Evolutionary conservation across 2,888 invertebrate genomes (phyloP).

Genomic region (Salpingus planirostris): DNA sequence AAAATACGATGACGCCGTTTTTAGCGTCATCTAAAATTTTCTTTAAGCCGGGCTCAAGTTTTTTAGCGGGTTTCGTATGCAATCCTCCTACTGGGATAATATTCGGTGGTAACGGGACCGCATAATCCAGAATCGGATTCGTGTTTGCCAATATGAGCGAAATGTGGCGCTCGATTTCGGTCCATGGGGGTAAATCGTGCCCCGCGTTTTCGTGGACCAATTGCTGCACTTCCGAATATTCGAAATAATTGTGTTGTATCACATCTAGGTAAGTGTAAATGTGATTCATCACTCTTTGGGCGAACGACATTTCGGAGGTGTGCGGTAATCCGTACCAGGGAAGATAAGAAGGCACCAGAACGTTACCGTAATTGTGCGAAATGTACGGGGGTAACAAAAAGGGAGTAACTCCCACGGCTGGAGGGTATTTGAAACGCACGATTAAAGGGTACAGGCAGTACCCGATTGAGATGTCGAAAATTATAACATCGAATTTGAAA

Average conservation of each 20-base stretch:
- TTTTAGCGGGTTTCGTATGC: constrained; percentile 24
- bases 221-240: constrained; percentile 9
- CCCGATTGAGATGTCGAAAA: constrained; percentile 24
- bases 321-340: constrained; percentile 18
- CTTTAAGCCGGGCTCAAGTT: constrained; percentile 29
- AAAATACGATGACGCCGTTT: constrained; percentile 36
- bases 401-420: constrained; percentile 12
- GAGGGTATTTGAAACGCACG: constrained; percentile 24
- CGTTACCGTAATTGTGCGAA: constrained; percentile 20
- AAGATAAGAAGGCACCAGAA: constrained; percentile 21
- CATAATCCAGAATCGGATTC: constrained; percentile 26
- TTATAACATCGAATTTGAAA: constrained; percentile 29
- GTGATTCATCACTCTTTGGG: constrained; percentile 20
- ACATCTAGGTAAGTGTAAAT: constrained; percentile 10
- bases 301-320: constrained; percentile 19
- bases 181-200: constrained; percentile 17
- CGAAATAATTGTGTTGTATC: constrained; percentile 9
- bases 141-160: constrained; percentile 28
- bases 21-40: constrained; percentile 30
- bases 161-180: constrained; percentile 22
- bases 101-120: constrained; percentile 31
- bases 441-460: constrained; percentile 25
- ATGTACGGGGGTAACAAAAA: constrained; percentile 16
- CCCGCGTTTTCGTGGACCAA: constrained; percentile 20
- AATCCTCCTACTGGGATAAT: constrained; percentile 35